Evolutionary conservation across 2,113 vertebrate species (phyloP), one percentile per base, ranked within the genome.

Genomic region (Eulemur macaco): DNA sequence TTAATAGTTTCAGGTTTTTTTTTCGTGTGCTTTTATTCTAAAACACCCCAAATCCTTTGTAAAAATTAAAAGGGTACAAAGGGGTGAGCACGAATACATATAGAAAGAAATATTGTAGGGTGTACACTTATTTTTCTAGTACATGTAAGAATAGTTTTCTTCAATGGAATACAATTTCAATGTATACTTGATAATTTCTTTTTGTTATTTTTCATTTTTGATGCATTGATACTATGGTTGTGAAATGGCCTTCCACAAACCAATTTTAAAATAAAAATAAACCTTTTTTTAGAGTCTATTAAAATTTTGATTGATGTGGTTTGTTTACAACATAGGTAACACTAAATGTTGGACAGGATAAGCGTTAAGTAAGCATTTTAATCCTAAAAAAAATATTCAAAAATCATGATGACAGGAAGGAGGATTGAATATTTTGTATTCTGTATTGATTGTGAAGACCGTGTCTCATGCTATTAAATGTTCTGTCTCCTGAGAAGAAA

Each of bases 71-170:
- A 54, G 10, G 3, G 3, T 42, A 77, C 20, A 85, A 94, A 91
- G 12, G 14, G 5, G 0, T 58, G 58, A 90, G 3, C 10, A 84
- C 88, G 5, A 74, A 68, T 37, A 56, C 7, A 90, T 11, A 50
- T n/a, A 88, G 34, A 74, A 92, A 80, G 50, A 93, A 93, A 77
- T 60, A 56, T 37, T n/a, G 8, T 69, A 47, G 76, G 5, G 3
- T 66, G 3, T 91, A 42, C 8, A 42, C 69, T 95, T 92, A 31
- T 93, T 95, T 76, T 91, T n/a, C 17, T 12, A 63, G 25, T 68
- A 58, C 23, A 76, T n/a, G 20, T 83, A 69, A n/a, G 52, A 87
- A 66, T 20, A 94, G 56, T 89, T 92, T 96, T 82, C n/a, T 86
- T 90, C 3, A 87, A 34, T 42, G 73, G 10, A 69, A 47, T 95